Evolutionary conservation across 2,113 vertebrate species (phyloP).

Genomic region (Pheucticus melanocephalus): DNA sequence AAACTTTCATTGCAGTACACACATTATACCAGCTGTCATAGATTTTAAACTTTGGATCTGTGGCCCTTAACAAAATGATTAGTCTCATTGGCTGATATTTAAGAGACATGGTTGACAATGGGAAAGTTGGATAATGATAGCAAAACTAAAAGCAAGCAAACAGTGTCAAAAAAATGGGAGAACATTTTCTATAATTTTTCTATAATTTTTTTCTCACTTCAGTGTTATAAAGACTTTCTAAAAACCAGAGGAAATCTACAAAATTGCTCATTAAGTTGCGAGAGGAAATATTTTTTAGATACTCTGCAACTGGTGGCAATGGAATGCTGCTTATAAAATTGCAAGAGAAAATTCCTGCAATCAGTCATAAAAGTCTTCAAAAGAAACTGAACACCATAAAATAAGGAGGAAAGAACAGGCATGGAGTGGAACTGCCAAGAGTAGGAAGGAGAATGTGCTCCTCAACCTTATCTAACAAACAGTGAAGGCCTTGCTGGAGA

Average conservation of each 20-base stretch:
- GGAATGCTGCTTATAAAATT: not conserved
- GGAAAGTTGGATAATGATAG: not conserved
- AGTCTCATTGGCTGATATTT: not conserved
- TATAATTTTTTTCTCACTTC: not conserved
- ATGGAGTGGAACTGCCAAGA: not conserved
- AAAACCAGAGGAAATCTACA: not conserved
- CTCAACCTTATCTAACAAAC: not conserved
- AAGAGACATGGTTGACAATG: fast-evolving
- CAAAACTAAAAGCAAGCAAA: not conserved
- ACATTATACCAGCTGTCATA: not conserved
- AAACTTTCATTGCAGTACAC: not conserved
- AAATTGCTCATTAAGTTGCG: not conserved
- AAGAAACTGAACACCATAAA: not conserved
- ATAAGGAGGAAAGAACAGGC: not conserved
- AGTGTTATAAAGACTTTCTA: not conserved
- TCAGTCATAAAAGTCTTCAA: not conserved
- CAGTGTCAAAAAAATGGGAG: not conserved
- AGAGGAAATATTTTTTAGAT: not conserved
- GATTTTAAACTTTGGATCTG: not conserved
- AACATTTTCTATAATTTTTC: not conserved
- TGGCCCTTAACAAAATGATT: not conserved
- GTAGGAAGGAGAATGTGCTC: not conserved
- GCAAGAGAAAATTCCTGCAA: not conserved
- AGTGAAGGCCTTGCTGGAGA: not conserved
- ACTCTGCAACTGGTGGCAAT: not conserved